Conservation (phyloP, 2,888 invertebrate genomes). For the Acronicta alni region DNA sequence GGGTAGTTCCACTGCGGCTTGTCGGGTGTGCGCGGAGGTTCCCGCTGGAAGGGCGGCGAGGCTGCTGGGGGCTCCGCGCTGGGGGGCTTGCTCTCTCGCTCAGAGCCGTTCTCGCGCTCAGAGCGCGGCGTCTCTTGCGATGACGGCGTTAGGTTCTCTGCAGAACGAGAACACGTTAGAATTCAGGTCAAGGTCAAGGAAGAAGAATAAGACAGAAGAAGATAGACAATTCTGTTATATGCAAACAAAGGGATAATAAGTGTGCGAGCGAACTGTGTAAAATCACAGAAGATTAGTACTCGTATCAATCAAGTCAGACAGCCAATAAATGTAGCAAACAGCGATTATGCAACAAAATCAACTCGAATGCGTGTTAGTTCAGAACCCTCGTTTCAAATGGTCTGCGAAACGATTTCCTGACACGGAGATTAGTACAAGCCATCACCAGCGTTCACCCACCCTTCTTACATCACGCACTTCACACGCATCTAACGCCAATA, state of each 20-base stretch:
- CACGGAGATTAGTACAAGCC: conserved; percentile 89
- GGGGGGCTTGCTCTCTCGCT: conserved; percentile 85
- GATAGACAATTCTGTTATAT: neutral
- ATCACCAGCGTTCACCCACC: conserved; percentile 86
- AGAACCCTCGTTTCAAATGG: conserved; percentile 87
- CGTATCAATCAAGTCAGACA: conserved; percentile 65
- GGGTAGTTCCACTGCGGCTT: conserved; percentile 89
- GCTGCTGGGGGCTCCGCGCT: conserved; percentile 82
- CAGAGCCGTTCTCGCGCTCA: conserved; percentile 84
- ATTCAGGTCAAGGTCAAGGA: conserved; percentile 23
- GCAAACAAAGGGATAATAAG: neutral
- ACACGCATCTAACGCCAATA: conserved; percentile 69
- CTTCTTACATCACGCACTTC: conserved; percentile 89
- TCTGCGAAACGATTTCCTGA: conserved; percentile 89
- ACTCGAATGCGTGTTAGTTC: conserved; percentile 85
- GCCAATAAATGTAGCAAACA: conserved; percentile 77
- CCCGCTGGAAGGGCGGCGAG: conserved; percentile 84
- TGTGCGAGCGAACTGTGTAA: neutral
- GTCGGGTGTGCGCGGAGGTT: conserved; percentile 84
- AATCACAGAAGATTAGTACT: conserved; percentile 17
- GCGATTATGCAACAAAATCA: conserved; percentile 83
- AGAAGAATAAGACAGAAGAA: too few relatives aligned
- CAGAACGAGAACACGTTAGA: conserved; percentile 39
- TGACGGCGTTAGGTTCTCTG: conserved; percentile 80
- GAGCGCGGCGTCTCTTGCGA: conserved; percentile 77